Evolutionary conservation across 2,113 vertebrate genomes (phyloP).

Genomic region (Saccopteryx leptura): DNA sequence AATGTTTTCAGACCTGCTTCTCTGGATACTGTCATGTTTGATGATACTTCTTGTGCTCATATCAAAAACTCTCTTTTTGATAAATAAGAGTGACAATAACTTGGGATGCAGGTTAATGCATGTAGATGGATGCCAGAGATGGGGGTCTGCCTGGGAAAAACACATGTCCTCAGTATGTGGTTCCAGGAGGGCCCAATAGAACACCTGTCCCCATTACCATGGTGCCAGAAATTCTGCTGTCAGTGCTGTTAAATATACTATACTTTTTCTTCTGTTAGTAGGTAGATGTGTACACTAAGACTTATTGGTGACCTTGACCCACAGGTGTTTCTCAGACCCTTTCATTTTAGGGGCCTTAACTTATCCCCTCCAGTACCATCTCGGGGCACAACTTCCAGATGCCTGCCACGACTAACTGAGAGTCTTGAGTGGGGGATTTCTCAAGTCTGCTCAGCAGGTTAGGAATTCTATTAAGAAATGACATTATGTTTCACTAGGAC

Average conservation of each 20-base stretch:
- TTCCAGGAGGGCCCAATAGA: not conserved
- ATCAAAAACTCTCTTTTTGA: constrained; percentile 47
- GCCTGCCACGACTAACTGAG: not conserved
- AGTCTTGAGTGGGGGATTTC: not conserved
- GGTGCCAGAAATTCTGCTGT: not conserved
- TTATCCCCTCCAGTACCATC: not conserved
- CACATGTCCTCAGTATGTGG: not conserved
- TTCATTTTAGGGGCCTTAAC: not conserved
- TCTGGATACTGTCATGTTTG: constrained; percentile 50
- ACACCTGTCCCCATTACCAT: not conserved
- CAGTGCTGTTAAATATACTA: not conserved
- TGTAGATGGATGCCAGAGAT: not conserved
- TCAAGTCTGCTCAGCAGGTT: not conserved
- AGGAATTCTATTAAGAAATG: not conserved
- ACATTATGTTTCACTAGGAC: not conserved
- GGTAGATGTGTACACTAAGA: not conserved
- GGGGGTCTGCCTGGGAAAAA: not conserved
- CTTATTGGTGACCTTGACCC: not conserved
- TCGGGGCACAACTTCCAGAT: not conserved
- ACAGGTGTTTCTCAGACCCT: not conserved
- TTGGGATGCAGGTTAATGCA: not conserved
- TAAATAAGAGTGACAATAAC: constrained; percentile 22
- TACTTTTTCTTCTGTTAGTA: not conserved
- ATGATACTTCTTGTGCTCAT: constrained; percentile 34
- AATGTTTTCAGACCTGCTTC: constrained; percentile 45